These are phyloP conservation scores for Hydropsyche tenuis DNA, from an alignment of 1,140 invertebrate genomes.

Conservation along the genomic window DNA sequence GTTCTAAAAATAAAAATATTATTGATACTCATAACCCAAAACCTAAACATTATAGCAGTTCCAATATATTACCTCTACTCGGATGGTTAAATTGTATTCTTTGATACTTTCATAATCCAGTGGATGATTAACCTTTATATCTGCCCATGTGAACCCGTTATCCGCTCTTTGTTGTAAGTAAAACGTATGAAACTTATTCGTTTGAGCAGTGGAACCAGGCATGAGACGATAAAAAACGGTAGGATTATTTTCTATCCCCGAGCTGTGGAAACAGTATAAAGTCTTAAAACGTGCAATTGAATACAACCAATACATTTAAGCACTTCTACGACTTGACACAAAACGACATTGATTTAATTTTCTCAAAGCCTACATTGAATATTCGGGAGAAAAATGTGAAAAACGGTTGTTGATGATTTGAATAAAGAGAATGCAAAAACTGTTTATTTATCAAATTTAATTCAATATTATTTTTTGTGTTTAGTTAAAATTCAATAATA, in stretches of 20 bases:
- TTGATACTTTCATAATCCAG: conserved; percentile 94
- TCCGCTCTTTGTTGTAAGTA: conserved; percentile 92
- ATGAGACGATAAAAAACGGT: conserved; percentile 94
- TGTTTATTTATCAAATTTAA: too few species aligned
- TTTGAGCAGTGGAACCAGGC: conserved; percentile 92
- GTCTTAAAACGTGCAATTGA: conserved; percentile 46
- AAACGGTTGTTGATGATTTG: background rate
- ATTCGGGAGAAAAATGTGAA: conserved; percentile 19
- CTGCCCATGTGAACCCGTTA: conserved; percentile 90
- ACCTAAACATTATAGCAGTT: conserved; percentile 48
- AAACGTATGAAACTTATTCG: conserved; percentile 94
- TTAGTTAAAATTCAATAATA: conserved; percentile 2
- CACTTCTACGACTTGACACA: conserved; percentile 48
- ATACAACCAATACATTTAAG: conserved; percentile 11
- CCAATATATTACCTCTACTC: conserved; percentile 79
- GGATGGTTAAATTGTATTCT: conserved; percentile 94
- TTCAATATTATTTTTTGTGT: background rate
- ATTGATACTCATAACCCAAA: conserved; percentile 7
- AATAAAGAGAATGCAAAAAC: too few species aligned
- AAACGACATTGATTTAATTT: conserved; percentile 32
- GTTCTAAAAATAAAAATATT: conserved; percentile 69
- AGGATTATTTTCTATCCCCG: conserved; percentile 94
- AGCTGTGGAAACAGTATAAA: conserved; percentile 67
- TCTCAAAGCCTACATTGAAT: conserved; percentile 28
- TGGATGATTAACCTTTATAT: conserved; percentile 95